These are phyloP conservation scores for Gymnobelideus leadbeateri DNA, from an alignment of 2,113 vertebrate genomes.

Conservation along the genomic window DNA sequence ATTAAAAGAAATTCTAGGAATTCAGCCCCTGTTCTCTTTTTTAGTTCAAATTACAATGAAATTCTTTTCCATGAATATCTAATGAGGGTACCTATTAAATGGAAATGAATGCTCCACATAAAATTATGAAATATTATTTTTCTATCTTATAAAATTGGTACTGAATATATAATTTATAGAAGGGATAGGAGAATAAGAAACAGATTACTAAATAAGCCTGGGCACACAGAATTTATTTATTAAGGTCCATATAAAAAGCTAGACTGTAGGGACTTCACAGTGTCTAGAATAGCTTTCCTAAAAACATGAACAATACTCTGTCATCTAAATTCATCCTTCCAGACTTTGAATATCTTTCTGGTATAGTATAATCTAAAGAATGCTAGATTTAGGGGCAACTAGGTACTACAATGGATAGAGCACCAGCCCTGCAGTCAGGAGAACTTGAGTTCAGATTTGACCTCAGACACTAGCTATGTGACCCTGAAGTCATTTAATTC, in stretches of 20 bases:
- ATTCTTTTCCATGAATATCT: conserved; percentile 64
- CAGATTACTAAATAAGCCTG: conserved; percentile 7
- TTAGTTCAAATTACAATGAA: conserved; percentile 10
- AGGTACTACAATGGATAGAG: not conserved
- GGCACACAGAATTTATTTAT: not conserved
- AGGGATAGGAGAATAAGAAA: conserved; percentile 24
- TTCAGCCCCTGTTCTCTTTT: not conserved
- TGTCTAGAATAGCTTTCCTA: conserved; percentile 15
- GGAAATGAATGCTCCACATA: conserved; percentile 65
- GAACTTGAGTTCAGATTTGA: not conserved
- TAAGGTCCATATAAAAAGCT: conserved; percentile 43
- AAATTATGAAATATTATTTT: conserved; percentile 65
- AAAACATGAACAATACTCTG: conserved; percentile 36
- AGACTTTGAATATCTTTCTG: not conserved
- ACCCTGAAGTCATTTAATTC: not conserved
- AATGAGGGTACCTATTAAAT: conserved; percentile 64
- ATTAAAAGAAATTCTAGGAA: conserved; percentile 29
- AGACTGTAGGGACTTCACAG: not conserved
- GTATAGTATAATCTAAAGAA: not conserved
- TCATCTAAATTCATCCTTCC: conserved; percentile 18
- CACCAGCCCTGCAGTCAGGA: not conserved
- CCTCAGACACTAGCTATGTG: not conserved
- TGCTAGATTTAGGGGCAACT: not conserved
- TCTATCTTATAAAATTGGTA: conserved; percentile 46
- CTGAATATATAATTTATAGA: conserved; percentile 60